Conservation (phyloP, 2,888 invertebrate genomes). For the Acanthopleura granulata region DNA sequence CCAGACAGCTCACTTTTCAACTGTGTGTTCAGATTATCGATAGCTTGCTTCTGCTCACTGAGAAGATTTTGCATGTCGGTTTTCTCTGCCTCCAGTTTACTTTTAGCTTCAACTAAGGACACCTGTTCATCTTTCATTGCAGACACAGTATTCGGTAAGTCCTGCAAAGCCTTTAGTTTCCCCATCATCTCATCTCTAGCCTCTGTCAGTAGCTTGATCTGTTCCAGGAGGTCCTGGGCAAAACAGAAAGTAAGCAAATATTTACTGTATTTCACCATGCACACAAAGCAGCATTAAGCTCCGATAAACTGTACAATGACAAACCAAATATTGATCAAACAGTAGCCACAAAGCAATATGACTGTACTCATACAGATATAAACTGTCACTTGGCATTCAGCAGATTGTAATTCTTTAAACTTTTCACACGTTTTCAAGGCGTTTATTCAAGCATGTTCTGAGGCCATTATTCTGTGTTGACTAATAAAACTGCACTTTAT, state of each 20-base stretch:
- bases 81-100: constrained; percentile 18
- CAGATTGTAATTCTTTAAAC: no score
- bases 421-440: no score
- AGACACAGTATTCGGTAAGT: neutral
- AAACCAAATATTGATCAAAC: no score
- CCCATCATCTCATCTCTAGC: constrained; percentile 44
- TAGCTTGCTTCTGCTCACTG: constrained; percentile 1
- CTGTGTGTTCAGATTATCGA: neutral
- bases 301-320: no score
- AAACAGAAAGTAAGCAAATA: neutral
- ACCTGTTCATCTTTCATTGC: constrained; percentile 9
- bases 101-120: constrained; percentile 10
- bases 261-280: no score
- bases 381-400: no score
- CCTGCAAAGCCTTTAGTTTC: neutral
- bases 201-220: constrained; percentile 46
- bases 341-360: no score
- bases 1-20: neutral
- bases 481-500: no score
- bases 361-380: no score
- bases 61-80: neutral
- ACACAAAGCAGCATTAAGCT: no score
- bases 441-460: no score
- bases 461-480: no score
- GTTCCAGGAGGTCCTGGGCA: constrained; percentile 49